Evolutionary conservation across 2,888 invertebrate genomes (phyloP), one percentile per base, ranked within the genome.

Genomic region (Timema podura): DNA sequence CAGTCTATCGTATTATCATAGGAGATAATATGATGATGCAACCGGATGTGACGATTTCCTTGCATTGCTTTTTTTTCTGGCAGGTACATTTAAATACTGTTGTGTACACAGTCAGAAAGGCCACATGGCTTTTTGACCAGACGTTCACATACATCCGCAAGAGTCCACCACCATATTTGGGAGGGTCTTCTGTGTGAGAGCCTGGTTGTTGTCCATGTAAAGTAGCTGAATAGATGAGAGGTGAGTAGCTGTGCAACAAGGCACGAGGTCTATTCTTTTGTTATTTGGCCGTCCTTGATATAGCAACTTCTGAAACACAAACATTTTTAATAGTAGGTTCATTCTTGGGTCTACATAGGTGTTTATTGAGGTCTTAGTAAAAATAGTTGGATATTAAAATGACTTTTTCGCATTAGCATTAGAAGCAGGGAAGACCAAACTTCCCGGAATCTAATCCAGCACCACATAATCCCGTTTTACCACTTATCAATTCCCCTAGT

Each of bases 121-220:
- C 10, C 16, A n/a, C 49, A 13, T 65, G 46, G 7, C 8, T 57
- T 46, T 16, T 10, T 46, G 48, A 47, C n/a, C n/a, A n/a, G n/a
- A n/a, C n/a, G n/a, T n/a, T 84, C 83, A 93, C 90, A 92, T 91
- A 78, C 95, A 95, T 16, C 94, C 95, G 79, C 95, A 95, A 7
- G 91, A 88, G 76, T 94, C 93, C n/a, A 95, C 93, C 57, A 94
- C 90, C 93, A 95, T 95, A 77, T 95, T 93, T 0, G 93, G 92
- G 71, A 95, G 81, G 1, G 89, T 89, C 78, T 91, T 92, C 76
- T 91, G 89, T 64, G 91, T 90, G 74, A 91, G 87, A 5, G 91
- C 90, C 76, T 89, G 89, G 76, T 91, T 91, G 16, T 90, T 89
- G 79, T 92, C 91, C 82, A 91, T 86, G 79, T 92, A 94, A 10